phyloP scores from a whole-genome alignment of 2,797 vertebrate genomes.

The Thalassophryne amazonica region DNA sequence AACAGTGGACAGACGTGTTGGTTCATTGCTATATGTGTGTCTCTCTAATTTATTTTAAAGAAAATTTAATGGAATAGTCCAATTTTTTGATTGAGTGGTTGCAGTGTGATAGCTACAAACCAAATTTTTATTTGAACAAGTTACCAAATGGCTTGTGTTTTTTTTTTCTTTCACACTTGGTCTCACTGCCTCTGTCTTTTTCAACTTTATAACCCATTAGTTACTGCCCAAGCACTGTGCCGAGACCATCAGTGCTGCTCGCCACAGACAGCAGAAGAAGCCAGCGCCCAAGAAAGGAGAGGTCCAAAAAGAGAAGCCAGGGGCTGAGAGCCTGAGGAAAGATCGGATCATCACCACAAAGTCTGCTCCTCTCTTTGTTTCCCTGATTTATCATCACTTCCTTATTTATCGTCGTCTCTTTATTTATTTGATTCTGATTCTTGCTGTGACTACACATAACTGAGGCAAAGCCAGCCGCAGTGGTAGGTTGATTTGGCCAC shows the following conservation, averaged over 20 bases:
- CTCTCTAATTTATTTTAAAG: constrained; percentile 21
- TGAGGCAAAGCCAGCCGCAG: too few relatives aligned
- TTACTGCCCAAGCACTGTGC: constrained; percentile 89
- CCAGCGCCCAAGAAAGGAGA: constrained; percentile 80
- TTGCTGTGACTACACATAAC: neutral
- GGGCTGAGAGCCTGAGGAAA: constrained; percentile 88
- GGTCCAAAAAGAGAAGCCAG: constrained; percentile 85
- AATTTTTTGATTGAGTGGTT: constrained; percentile 1
- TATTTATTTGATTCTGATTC: neutral
- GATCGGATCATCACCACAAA: constrained; percentile 85
- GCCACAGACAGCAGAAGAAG: constrained; percentile 84
- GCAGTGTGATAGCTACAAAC: constrained; percentile 4
- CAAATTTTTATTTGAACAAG: constrained; percentile 16
- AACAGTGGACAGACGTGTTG: constrained; percentile 6
- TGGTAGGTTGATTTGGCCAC: too few relatives aligned
- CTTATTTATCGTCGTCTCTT: too few relatives aligned
- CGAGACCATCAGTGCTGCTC: constrained; percentile 86
- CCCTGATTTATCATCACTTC: neutral
- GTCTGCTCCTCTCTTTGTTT: constrained; percentile 68
- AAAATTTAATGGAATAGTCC: constrained; percentile 25
- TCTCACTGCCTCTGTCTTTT: constrained; percentile 12
- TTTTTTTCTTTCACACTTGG: neutral
- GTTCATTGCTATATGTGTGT: too few relatives aligned
- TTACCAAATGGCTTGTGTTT: neutral
- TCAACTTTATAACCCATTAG: constrained; percentile 58